A percentile compares a stretch with the other conserved stretches of the same genome.
Conservation (phyloP, 2,797 vertebrate species). For the Poeciliopsis infans region DNA sequence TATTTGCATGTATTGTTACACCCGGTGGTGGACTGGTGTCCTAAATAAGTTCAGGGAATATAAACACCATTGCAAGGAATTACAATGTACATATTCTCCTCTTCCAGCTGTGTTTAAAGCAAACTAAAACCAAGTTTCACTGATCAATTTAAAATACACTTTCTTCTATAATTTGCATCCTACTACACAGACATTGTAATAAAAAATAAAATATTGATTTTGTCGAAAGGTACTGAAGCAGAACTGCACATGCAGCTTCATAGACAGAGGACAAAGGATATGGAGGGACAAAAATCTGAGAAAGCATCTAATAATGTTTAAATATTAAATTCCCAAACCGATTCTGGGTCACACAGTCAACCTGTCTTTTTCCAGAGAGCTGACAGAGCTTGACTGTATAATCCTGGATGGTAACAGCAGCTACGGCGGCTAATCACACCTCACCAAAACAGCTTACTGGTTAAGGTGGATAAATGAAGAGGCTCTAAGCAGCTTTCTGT, state of each 20-base stretch:
- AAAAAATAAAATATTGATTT: not conserved
- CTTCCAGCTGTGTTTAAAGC: not conserved
- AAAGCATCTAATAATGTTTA: not conserved
- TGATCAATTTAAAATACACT: not conserved
- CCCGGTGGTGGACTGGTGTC: not conserved
- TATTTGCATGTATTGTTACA: not conserved
- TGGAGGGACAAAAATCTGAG: not conserved
- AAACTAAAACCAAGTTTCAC: not conserved
- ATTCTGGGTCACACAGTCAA: not conserved
- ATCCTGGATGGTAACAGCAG: not conserved
- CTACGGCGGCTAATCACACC: not conserved
- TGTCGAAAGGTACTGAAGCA: not conserved
- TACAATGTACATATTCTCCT: not conserved
- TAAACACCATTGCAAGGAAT: not conserved
- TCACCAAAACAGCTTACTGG: not conserved
- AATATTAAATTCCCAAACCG: not conserved
- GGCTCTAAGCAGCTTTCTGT: conserved; percentile 39
- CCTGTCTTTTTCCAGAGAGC: not conserved
- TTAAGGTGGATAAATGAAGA: not conserved
- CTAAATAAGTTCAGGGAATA: not conserved
- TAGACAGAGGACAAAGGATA: not conserved
- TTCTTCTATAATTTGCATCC: not conserved
- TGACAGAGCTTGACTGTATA: not conserved
- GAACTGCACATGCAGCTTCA: not conserved
- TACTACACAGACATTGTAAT: not conserved